Conservation (phyloP, 2,888 invertebrate genomes). For the Cryptus armator region DNA sequence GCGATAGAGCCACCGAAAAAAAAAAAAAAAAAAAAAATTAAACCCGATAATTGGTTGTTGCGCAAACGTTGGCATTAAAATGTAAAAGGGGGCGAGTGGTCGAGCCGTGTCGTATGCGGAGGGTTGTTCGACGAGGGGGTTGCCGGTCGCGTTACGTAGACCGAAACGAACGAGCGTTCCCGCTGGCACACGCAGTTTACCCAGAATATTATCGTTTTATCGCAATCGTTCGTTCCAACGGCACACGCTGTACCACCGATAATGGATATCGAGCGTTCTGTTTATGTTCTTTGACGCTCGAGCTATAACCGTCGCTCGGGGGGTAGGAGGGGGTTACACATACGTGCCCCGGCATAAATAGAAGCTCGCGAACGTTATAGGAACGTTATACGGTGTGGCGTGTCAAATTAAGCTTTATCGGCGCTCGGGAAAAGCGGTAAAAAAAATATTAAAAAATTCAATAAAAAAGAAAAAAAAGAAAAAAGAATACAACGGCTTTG, state of each 20-base stretch:
- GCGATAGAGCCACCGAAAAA: background rate
- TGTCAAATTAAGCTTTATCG: slow-evolving; percentile 49
- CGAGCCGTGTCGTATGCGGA: slow-evolving; percentile 4
- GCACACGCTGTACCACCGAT: slow-evolving; percentile 45
- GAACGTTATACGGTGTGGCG: slow-evolving; percentile 4
- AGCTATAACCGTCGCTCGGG: slow-evolving; percentile 5
- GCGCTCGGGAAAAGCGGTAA: slow-evolving; percentile 9
- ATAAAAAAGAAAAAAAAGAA: slow-evolving; percentile 5
- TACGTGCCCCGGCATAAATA: slow-evolving; percentile 24
- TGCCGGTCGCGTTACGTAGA: slow-evolving; percentile 14
- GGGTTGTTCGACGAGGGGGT: slow-evolving; percentile 12
- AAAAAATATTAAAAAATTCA: background rate
- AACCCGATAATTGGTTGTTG: slow-evolving; percentile 38
- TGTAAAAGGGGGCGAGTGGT: slow-evolving; percentile 2
- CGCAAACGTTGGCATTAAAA: slow-evolving; percentile 39
- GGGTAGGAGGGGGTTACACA: background rate
- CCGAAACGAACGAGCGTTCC: slow-evolving; percentile 37
- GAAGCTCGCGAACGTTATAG: slow-evolving; percentile 14
- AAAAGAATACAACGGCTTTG: slow-evolving; percentile 13
- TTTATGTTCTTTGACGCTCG: slow-evolving; percentile 63
- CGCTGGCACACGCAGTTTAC: slow-evolving; percentile 49
- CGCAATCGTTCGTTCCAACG: slow-evolving; percentile 51
- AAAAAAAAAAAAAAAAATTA: slow-evolving; percentile 32
- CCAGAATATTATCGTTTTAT: slow-evolving; percentile 65
- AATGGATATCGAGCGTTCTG: slow-evolving; percentile 64